Evolutionary conservation across 2,113 vertebrate species (phyloP).

Genomic region (Vidua macroura): DNA sequence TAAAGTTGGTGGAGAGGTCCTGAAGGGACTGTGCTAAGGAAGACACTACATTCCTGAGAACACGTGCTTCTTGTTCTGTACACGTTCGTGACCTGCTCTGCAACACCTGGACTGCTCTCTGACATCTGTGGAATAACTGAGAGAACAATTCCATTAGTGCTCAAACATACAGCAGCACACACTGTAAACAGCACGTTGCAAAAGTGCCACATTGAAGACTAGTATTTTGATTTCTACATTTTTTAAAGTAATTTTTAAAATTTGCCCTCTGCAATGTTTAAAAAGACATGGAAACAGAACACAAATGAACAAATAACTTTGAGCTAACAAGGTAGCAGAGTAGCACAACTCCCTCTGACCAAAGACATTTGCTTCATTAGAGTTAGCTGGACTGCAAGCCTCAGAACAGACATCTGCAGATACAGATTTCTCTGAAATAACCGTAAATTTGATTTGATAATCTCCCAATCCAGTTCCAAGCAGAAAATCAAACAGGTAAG

Average conservation of each 20-base stretch:
- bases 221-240: background rate
- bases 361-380: background rate
- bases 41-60: constrained; percentile 90
- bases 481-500: background rate
- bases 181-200: background rate
- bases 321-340: background rate
- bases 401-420: background rate
- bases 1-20: constrained; percentile 91
- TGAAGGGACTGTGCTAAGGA: constrained; percentile 94
- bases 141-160: constrained; percentile 6
- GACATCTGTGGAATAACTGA: constrained; percentile 97
- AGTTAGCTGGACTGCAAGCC: background rate
- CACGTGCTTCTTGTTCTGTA: constrained; percentile 89
- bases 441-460: background rate
- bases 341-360: background rate
- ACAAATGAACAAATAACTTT: background rate
- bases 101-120: constrained; percentile 88
- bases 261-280: background rate
- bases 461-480: background rate
- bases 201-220: background rate
- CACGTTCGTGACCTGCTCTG: constrained; percentile 85
- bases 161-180: background rate
- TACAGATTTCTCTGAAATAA: background rate
- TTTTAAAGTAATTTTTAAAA: background rate
- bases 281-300: background rate